These are phyloP conservation scores for Oeneis ivallda DNA, from an alignment of 2,888 invertebrate species.

Conservation along the genomic window DNA sequence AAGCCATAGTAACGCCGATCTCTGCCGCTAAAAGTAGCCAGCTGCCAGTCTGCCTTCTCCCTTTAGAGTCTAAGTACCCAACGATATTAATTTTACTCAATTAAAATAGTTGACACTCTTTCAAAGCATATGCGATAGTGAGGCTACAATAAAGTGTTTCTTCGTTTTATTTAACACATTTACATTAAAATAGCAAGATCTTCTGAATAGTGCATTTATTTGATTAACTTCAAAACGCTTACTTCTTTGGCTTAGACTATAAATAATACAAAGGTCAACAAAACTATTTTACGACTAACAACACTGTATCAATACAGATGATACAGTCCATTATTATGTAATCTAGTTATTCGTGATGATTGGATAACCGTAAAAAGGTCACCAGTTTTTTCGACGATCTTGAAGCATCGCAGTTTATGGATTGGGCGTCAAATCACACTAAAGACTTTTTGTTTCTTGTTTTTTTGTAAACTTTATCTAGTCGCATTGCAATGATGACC, in stretches of 20 bases:
- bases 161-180: too few species aligned
- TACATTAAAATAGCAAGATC: too few species aligned
- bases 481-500: neutral
- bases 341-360: conserved; percentile 3
- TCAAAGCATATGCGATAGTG: too few species aligned
- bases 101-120: too few species aligned
- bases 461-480: neutral
- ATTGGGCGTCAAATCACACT: conserved; percentile 9
- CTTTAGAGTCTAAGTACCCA: too few species aligned
- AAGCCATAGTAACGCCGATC: too few species aligned
- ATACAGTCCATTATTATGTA: conserved; percentile 4
- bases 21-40: too few species aligned
- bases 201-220: neutral
- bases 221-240: conserved; percentile 4
- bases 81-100: too few species aligned
- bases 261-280: neutral
- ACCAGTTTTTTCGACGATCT: conserved; percentile 8
- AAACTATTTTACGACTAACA: neutral
- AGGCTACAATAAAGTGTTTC: too few species aligned
- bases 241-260: neutral
- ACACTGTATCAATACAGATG: neutral
- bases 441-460: neutral
- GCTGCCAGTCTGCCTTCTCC: too few species aligned
- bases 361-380: conserved; percentile 20
- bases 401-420: conserved; percentile 11